Evolutionary conservation across 2,113 vertebrate genomes (phyloP).

Genomic region (Orcinus orca): DNA sequence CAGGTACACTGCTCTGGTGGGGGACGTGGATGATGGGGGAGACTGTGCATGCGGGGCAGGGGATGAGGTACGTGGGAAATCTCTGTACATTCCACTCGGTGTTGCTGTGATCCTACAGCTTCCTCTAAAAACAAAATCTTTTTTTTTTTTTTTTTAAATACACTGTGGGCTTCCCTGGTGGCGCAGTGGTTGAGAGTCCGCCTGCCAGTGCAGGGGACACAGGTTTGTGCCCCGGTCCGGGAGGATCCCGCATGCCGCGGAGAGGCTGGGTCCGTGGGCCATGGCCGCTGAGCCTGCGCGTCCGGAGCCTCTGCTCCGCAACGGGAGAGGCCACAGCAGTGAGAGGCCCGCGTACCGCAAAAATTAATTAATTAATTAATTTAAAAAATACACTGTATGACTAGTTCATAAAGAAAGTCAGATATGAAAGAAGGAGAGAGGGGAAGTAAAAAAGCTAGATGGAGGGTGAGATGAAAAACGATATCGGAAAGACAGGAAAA

Average conservation of each 20-base stretch:
- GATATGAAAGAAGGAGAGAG: background rate
- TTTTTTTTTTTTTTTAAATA: background rate
- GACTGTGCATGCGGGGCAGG: rapidly evolving
- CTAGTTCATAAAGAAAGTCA: background rate
- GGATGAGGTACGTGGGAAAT: background rate
- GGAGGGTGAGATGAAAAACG: background rate
- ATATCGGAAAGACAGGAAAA: background rate
- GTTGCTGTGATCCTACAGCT: background rate
- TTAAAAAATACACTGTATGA: background rate
- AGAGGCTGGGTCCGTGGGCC: too few relatives aligned
- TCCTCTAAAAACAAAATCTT: background rate
- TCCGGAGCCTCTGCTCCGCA: too few relatives aligned
- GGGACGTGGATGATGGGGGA: background rate
- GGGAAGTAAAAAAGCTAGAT: background rate
- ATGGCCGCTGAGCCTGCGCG: too few relatives aligned
- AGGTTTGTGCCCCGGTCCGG: too few relatives aligned
- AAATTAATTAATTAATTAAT: too few relatives aligned
- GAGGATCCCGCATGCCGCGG: too few relatives aligned
- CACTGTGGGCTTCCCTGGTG: background rate
- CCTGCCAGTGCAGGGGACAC: too few relatives aligned
- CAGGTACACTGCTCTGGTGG: background rate
- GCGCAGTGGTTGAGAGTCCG: too few relatives aligned
- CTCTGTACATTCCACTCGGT: background rate
- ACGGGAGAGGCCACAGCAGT: too few relatives aligned
- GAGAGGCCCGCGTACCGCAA: too few relatives aligned